These are phyloP conservation scores for Aspidoscelis tigris DNA, from an alignment of 2,113 vertebrate genomes.

Conservation along the genomic window DNA sequence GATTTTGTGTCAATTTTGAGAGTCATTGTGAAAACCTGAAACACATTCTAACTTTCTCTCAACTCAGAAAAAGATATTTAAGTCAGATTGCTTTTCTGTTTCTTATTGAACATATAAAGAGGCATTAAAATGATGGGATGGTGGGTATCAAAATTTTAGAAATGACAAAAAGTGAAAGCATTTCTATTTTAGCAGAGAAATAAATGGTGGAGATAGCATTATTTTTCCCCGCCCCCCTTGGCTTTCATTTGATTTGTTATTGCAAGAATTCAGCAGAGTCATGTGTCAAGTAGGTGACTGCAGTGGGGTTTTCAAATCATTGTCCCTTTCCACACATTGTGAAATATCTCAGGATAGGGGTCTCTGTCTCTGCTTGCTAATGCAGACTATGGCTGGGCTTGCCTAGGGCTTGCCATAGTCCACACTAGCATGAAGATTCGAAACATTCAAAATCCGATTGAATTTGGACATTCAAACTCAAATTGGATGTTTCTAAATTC, in stretches of 20 bases:
- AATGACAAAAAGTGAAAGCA: background rate
- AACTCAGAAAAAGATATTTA: background rate
- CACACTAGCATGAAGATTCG: too few species aligned
- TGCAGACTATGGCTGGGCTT: too few species aligned
- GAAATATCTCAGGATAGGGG: too few species aligned
- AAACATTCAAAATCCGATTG: too few species aligned
- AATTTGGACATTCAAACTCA: too few species aligned
- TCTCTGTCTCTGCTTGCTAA: too few species aligned
- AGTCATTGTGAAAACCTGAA: background rate
- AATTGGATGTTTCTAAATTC: too few species aligned
- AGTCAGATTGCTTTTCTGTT: conserved; percentile 1
- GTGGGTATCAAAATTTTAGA: background rate
- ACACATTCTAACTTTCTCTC: background rate
- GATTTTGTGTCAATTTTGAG: background rate
- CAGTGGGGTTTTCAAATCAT: background rate
- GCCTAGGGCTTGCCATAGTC: too few species aligned
- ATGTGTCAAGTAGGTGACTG: background rate
- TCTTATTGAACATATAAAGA: background rate
- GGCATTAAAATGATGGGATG: conserved; percentile 4
- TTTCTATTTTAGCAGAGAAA: background rate
- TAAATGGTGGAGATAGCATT: background rate
- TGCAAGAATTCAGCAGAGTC: background rate
- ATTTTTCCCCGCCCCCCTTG: background rate
- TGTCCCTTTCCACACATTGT: background rate
- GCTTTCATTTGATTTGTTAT: background rate